phyloP scores from a whole-genome alignment of 2,888 invertebrate genomes.

The Crematogaster levior region DNA sequence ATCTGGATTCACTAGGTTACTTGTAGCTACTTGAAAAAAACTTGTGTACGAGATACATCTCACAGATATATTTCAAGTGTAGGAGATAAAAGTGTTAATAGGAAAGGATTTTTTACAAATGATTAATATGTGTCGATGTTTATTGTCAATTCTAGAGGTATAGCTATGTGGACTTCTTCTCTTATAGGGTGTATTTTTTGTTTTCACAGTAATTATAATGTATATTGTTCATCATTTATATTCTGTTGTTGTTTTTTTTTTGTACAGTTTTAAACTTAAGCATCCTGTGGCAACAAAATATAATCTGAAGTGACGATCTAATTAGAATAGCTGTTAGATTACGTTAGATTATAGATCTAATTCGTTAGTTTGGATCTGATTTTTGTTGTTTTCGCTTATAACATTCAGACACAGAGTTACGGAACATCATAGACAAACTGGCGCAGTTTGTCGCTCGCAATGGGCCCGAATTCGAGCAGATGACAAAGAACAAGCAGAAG shows the following conservation, averaged over 20 bases:
- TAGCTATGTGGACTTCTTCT: background rate
- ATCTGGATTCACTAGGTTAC: background rate
- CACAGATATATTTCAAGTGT: background rate
- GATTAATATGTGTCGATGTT: background rate
- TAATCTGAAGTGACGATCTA: background rate
- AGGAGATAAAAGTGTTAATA: background rate
- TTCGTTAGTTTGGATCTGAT: constrained; percentile 47
- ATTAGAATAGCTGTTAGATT: background rate
- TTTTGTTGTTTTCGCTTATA: constrained; percentile 58
- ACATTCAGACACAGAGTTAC: constrained; percentile 93
- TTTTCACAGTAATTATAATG: background rate
- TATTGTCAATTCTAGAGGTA: background rate
- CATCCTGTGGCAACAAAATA: background rate
- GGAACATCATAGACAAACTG: constrained; percentile 99
- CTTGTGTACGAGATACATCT: constrained; percentile 42
- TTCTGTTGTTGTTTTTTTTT: background rate
- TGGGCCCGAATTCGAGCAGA: constrained; percentile 99
- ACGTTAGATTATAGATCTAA: background rate
- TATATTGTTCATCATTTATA: background rate
- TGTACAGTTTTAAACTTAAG: background rate
- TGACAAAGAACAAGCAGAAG: constrained; percentile 99
- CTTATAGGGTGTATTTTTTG: background rate
- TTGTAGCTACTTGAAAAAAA: too few relatives aligned
- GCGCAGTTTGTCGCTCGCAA: constrained; percentile 99
- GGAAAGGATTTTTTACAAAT: background rate